These are phyloP conservation scores for Pampusana beccarii DNA, from an alignment of 2,113 vertebrate genomes.

Conservation along the genomic window DNA sequence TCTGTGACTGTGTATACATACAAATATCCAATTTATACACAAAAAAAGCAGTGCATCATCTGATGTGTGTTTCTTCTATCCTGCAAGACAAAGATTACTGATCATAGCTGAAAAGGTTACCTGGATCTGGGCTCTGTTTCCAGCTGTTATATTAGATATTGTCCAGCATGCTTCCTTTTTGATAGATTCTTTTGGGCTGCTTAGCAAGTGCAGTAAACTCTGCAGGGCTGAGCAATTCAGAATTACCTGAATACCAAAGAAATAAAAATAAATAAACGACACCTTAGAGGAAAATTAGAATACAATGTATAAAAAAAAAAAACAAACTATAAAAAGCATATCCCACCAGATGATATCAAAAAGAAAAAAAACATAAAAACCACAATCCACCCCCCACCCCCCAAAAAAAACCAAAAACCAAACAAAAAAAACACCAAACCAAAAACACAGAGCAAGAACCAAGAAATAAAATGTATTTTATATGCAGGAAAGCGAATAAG, in stretches of 20 bases:
- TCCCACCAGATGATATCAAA: not conserved
- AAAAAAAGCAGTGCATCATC: not conserved
- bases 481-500: not conserved
- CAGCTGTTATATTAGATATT: constrained; percentile 98
- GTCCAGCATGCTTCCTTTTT: constrained; percentile 99
- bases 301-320: not conserved
- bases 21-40: not conserved
- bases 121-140: constrained; percentile 97
- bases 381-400: not conserved
- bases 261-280: not conserved
- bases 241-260: constrained; percentile 85
- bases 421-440: not conserved
- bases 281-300: not conserved
- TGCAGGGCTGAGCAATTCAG: constrained; percentile 96
- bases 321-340: not conserved
- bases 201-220: constrained; percentile 93
- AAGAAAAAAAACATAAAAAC: not conserved
- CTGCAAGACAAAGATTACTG: not conserved
- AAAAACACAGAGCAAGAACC: not conserved
- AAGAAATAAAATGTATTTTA: not conserved
- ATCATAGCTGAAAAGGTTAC: constrained; percentile 69
- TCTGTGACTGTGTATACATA: not conserved
- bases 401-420: too few relatives aligned
- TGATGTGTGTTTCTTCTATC: not conserved
- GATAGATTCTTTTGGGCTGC: constrained; percentile 97